Percentiles rank a stretch among this genome's conserved stretches.
These are phyloP conservation scores for Pluvialis apricaria DNA, from an alignment of 2,113 vertebrate genomes.

Conservation along the genomic window DNA sequence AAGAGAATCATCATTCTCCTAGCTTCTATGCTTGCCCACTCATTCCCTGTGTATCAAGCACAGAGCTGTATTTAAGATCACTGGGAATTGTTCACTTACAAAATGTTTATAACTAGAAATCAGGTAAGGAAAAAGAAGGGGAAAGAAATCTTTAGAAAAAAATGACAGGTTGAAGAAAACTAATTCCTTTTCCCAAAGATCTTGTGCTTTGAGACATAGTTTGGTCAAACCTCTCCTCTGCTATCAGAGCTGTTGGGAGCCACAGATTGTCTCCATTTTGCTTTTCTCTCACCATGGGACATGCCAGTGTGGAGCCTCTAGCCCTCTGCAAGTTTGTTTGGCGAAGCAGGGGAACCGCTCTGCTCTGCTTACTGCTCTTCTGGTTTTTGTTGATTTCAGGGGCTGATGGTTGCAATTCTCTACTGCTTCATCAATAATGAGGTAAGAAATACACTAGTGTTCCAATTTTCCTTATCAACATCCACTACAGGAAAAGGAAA, in stretches of 20 bases:
- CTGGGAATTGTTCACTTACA: background rate
- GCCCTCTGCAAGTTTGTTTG: background rate
- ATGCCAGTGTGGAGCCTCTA: background rate
- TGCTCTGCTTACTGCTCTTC: constrained; percentile 1
- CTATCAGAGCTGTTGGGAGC: background rate
- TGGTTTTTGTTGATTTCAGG: constrained; percentile 66
- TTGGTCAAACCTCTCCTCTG: background rate
- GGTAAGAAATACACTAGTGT: constrained; percentile 69
- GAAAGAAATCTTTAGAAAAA: background rate
- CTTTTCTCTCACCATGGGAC: background rate
- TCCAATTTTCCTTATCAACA: constrained; percentile 7
- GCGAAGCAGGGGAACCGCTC: background rate
- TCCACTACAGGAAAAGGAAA: background rate
- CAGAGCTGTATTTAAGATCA: background rate
- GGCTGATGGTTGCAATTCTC: constrained; percentile 85
- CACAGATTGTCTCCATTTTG: background rate
- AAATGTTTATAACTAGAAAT: background rate
- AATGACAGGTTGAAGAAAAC: background rate
- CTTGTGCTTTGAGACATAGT: background rate
- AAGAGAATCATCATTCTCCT: background rate
- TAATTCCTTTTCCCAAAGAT: background rate
- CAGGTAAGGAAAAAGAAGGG: background rate
- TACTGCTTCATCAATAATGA: constrained; percentile 91
- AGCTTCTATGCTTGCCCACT: background rate
- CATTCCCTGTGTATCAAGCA: background rate